Evolutionary conservation across 2,888 invertebrate species (phyloP), one percentile per base, ranked within the genome.

Genomic region (Pristionchus arcanus): DNA sequence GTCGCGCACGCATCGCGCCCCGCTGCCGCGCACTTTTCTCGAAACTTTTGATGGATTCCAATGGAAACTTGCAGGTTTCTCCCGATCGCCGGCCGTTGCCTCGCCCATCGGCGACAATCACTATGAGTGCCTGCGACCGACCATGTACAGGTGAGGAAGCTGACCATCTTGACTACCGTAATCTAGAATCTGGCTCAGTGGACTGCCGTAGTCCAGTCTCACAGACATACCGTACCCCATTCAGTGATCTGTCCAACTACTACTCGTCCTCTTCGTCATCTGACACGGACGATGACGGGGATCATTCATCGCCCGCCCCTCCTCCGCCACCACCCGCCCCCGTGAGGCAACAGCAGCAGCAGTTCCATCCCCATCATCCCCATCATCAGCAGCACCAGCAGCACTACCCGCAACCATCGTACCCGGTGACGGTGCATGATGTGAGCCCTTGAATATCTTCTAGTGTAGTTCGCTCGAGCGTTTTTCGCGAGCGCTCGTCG

Each of bases 191-290:
- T 77, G 83, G 28, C 49, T 16, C 28, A 53, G 1, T 5, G 55
- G 53, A 53, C 55, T 53, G 0, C 77, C 77, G n/a, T 66, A n/a
- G 59, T 59, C 4, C 9, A 31, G 19, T 7, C 19, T 31, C 74
- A 19, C 16, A 19, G 5, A 81, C 31, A n/a, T 81, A 77, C 77
- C 77, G 77, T 53, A 55, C 49, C 77, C 28, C 83, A 3, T 87
- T 42, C 87, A 87, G 87, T 59, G 87, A 87, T 16, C 87, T 87
- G 25, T 87, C 87, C 53, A 87, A 87, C 68, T 87, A 87, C 87
- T 87, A 87, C 68, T 42, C 87, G 66, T 87, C 87, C 0, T 87
- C 87, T 1, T 87, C 87, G 0, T 68, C 87, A n/a, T 31, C 31
- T 4, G 49, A 37, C n/a, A 25, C 37, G 0, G 87, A 87, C 49